phyloP scores from a whole-genome alignment of 1,140 invertebrate species.

The Drosophila mayri region DNA sequence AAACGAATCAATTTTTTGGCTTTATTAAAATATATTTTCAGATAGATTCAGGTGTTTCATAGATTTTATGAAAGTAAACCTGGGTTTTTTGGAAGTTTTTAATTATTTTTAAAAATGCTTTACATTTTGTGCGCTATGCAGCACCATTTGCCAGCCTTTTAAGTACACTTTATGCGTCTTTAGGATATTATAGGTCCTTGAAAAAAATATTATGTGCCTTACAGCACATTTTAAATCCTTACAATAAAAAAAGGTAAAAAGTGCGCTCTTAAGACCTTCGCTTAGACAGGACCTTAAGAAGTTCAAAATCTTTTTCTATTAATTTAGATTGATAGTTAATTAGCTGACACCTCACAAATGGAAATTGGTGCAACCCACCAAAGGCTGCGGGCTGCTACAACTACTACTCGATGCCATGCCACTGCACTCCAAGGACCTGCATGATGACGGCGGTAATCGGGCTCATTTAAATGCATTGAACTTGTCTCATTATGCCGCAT shows the following conservation, averaged over 20 bases:
- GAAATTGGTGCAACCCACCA: not conserved
- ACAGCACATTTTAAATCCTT: not conserved
- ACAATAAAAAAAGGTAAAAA: too few species aligned
- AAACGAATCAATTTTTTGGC: not conserved
- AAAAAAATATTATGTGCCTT: too few species aligned
- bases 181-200: too few species aligned
- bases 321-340: not conserved
- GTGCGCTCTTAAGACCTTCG: not conserved
- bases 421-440: constrained; percentile 25
- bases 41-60: not conserved
- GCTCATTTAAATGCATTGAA: constrained; percentile 80
- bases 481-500: constrained; percentile 33
- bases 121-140: too few species aligned
- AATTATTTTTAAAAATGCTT: not conserved
- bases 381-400: not conserved
- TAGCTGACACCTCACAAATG: too few species aligned
- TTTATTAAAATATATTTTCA: not conserved
- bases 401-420: not conserved
- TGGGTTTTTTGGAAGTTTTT: not conserved
- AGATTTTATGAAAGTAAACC: not conserved
- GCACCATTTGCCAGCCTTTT: too few species aligned
- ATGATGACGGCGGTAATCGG: constrained; percentile 47
- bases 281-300: not conserved
- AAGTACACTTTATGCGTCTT: not conserved
- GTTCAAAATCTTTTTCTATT: not conserved